Base-by-base conservation (phyloP, 1,140 invertebrate species). In the Aphidius ervi region DNA sequence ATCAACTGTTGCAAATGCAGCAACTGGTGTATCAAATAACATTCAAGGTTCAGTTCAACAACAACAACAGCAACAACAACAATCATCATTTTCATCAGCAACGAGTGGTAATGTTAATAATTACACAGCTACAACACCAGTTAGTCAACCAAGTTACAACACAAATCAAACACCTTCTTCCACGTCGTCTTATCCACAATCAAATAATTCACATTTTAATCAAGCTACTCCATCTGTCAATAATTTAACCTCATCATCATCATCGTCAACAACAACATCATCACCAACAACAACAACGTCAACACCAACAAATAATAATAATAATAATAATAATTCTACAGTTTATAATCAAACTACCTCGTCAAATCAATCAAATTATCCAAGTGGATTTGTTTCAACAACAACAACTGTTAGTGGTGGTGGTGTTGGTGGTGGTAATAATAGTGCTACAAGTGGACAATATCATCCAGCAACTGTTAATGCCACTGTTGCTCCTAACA, bases 291-390 rank as follows among this genome's bases (percentile, higher is more conserved):
- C 23, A 31, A 4, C 23, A 31, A 4, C 23, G 4, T 2, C 23
- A 31, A 31, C 23, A 4, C 2, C 23, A 31, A 31, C 23, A 31
- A 31, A 31, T 3, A 31, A 31, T 31, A 31, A 31, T 31, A 31
- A 31, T 31, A 31, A 31, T 31, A 31, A 31, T 31, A 31, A 31
- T 31, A 31, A 66, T 37, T 68, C 72, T 43, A 70, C 77, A 55
- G 71, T 58, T 7, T 80, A 79, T 47, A 80, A 76, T 63, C 75
- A 77, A 62, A 73, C 74, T 5, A 68, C 74, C 3, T 76, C 74
- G 45, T 69, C 71, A 7, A 65, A 65, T 50, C 49, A 80, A 74
- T 70, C 68, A 43, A 79, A 77, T 61, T 77, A 77, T 52, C 70
- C 72, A 0, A 71, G 68, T 58, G 76, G 73, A 54, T 79, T 78